Base-by-base conservation (phyloP, 2,797 vertebrate genomes). In the Schizopygopsis malacanthus region DNA sequence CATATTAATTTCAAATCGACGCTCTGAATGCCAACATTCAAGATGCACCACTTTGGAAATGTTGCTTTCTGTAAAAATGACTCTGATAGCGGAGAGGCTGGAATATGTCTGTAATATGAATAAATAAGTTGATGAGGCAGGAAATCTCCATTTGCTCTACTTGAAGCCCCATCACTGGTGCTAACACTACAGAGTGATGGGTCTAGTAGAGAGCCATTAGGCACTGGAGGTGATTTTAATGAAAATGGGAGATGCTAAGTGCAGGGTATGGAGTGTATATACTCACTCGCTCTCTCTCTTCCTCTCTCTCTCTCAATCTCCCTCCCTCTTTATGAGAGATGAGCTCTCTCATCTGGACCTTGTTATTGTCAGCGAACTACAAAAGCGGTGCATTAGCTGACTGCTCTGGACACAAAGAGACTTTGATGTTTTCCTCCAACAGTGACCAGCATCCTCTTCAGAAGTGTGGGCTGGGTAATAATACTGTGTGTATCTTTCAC, bases 341-440 rank as follows among this genome's bases (percentile, higher is more conserved):
- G 87, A 88, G 84, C 84, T 89, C 89, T 94, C 94, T 95, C 93
- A 95, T 94, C 93, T 93, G 94, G 94, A 94, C 93, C 91, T 92
- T 95, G 94, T 94, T 94, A 94, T 95, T 95, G 94, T 94, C 93
- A 93, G 93, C 89, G 91, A 90, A 93, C 93, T 94, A 95, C 94
- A 95, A 89, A 96, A 95, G 94, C 94, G 89, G 88, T 94, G 93
- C 94, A 94, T 95, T 94, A 94, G 94, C 93, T 94, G 88, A 82
- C 90, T 93, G 92, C 91, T 92, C 88, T 90, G 94, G 92, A 94
- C 92, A 92, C 92, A 90, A 90, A 85, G 87, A 86, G 89, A 93
- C 95, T 95, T 96, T 96, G 95, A 95, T 95, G 94, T 95, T 92
- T 92, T 92, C 94, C 92, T 88, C 90, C 92, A 94, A 93, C 92